These are phyloP conservation scores for Sciurus niger DNA, from an alignment of 2,113 vertebrate genomes.

Conservation along the genomic window DNA sequence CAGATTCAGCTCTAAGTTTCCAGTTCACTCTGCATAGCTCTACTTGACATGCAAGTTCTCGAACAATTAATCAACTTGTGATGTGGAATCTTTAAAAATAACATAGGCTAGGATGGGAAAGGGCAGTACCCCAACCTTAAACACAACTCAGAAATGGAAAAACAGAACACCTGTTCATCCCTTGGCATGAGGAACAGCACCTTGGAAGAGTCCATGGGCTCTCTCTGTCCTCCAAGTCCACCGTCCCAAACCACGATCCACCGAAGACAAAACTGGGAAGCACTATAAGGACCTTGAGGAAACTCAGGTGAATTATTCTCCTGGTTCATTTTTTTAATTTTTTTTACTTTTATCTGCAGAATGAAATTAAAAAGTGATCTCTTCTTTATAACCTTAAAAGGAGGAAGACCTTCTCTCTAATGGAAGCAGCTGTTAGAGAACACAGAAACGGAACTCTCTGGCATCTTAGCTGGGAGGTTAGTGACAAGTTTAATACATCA, in stretches of 20 bases:
- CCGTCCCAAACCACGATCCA: too few species aligned
- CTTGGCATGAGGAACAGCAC: too few species aligned
- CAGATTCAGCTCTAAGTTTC: not conserved
- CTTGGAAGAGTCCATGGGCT: not conserved
- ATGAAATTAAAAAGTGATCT: not conserved
- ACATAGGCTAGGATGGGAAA: not conserved
- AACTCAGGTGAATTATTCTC: not conserved
- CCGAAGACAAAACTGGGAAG: not conserved
- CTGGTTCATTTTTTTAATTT: not conserved
- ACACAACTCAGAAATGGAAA: not conserved
- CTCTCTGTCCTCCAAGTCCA: not conserved
- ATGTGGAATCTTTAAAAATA: not conserved
- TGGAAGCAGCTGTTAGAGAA: not conserved
- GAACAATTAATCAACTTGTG: not conserved
- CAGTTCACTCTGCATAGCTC: not conserved
- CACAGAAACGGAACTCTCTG: not conserved
- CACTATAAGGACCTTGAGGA: not conserved
- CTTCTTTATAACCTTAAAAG: not conserved
- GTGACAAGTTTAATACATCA: not conserved
- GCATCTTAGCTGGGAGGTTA: not conserved
- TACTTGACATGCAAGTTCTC: not conserved
- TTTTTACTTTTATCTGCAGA: not conserved
- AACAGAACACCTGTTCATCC: not conserved
- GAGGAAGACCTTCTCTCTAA: not conserved
- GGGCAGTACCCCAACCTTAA: not conserved